These are phyloP conservation scores for Puntigrus tetrazona DNA, from an alignment of 2,113 vertebrate species.

Conservation along the genomic window DNA sequence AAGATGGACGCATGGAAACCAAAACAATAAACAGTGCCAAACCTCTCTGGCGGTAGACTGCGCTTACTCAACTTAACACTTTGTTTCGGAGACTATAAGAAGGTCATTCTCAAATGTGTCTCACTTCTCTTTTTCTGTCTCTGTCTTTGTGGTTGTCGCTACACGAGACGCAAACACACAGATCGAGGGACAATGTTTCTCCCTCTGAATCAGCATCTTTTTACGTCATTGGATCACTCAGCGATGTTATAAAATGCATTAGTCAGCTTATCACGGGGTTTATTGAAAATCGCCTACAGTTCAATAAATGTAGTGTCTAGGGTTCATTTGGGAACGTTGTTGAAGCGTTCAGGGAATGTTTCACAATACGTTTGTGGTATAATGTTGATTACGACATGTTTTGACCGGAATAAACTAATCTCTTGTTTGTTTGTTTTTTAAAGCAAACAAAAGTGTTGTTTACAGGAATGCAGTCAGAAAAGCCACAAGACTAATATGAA, in stretches of 20 bases:
- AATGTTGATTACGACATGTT: background rate
- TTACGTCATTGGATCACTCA: constrained; percentile 16
- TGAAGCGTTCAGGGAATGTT: background rate
- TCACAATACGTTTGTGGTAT: background rate
- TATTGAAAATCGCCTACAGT: background rate
- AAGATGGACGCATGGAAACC: background rate
- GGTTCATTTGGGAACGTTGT: background rate
- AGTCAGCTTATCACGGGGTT: constrained; percentile 6
- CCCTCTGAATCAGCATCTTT: background rate
- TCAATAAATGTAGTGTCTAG: background rate
- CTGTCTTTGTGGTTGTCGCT: background rate
- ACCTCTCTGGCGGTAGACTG: background rate
- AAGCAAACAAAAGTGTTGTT: too few relatives aligned
- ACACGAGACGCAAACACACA: background rate
- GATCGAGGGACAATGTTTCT: background rate
- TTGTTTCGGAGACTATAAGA: background rate
- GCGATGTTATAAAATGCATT: background rate
- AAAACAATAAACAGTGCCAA: background rate
- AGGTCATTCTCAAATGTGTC: background rate
- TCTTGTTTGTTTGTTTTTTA: background rate
- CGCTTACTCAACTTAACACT: background rate
- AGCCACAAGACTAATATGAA: too few relatives aligned
- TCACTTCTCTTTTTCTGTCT: constrained; percentile 10
- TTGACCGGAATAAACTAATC: background rate
- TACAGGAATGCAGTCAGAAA: too few relatives aligned